A percentile compares a stretch with the other conserved stretches of the same genome.
phyloP scores from a whole-genome alignment of 2,797 vertebrate species.

The Decapterus maruadsi region DNA sequence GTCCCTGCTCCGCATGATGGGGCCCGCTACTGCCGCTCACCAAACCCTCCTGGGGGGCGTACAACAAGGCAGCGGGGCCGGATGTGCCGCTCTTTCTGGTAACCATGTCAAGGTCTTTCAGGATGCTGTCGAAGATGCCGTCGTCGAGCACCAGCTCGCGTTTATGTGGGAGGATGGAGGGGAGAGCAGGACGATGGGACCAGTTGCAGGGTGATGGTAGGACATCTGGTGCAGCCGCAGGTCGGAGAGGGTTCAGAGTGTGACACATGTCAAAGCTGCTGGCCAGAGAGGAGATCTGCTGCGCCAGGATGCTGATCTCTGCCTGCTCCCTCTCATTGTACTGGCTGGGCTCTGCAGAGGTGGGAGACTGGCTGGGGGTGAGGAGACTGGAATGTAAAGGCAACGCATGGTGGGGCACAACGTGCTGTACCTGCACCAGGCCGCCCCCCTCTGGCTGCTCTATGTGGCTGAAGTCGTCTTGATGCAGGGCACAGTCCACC shows the following conservation, averaged over 20 bases:
- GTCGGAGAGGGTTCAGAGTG: slow-evolving; percentile 30
- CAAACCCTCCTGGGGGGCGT: slow-evolving; percentile 37
- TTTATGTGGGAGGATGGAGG: slow-evolving; percentile 25
- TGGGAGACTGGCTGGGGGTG: slow-evolving; percentile 67
- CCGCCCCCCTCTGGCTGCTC: slow-evolving; percentile 69
- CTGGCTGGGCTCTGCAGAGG: slow-evolving; percentile 26
- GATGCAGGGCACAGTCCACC: slow-evolving; percentile 70
- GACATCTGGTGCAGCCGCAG: neutral
- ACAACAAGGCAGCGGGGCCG: neutral
- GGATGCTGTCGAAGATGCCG: slow-evolving; percentile 76
- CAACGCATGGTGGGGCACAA: slow-evolving; percentile 45
- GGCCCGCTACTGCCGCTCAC: slow-evolving; percentile 1
- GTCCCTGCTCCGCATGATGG: slow-evolving; percentile 22
- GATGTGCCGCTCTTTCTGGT: slow-evolving; percentile 22
- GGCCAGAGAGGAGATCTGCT: slow-evolving; percentile 89
- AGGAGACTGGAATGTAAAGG: slow-evolving; percentile 39
- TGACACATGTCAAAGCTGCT: slow-evolving; percentile 83
- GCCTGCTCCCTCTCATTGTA: slow-evolving; percentile 80
- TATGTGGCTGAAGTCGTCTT: slow-evolving; percentile 65
- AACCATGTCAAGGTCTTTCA: slow-evolving; percentile 73
- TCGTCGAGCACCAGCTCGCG: slow-evolving; percentile 69
- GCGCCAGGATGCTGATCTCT: slow-evolving; percentile 85
- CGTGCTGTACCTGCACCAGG: slow-evolving; percentile 48
- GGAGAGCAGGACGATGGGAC: slow-evolving; percentile 21
- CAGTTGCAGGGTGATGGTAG: slow-evolving; percentile 46